A percentile compares a stretch with the other conserved stretches of the same genome.
phyloP scores from a whole-genome alignment of 1,140 invertebrate genomes.

The Frieseomelitta varia region DNA sequence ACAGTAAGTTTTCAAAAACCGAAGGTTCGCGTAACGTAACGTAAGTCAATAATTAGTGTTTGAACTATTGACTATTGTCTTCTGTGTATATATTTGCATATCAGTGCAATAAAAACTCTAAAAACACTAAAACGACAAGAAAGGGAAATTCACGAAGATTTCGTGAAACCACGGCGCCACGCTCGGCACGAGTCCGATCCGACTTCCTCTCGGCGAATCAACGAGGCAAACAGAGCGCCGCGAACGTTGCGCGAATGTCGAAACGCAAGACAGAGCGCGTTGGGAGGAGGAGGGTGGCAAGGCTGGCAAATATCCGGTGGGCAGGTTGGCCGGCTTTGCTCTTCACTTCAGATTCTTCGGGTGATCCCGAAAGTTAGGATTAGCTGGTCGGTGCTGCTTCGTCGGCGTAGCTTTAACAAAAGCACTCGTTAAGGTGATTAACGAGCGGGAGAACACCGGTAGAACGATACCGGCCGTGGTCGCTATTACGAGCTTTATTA shows the following conservation, averaged over 20 bases:
- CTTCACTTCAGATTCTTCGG: background rate
- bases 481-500: slow-evolving; percentile 81
- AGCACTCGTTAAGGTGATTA: slow-evolving; percentile 81
- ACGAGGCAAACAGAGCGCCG: background rate
- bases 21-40: no score
- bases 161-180: background rate
- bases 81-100: no score
- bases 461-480: slow-evolving; percentile 68
- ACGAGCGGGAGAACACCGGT: slow-evolving; percentile 71
- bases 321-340: background rate
- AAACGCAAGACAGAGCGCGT: background rate
- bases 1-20: no score
- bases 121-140: no score
- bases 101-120: no score
- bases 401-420: slow-evolving; percentile 75
- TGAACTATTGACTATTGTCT: no score
- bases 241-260: background rate
- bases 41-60: no score
- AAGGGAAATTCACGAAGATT: background rate
- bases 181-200: no score
- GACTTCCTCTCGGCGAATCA: background rate
- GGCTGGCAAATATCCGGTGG: background rate
- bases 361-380: background rate
- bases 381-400: no score
- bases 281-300: background rate